phyloP scores from a whole-genome alignment of 2,113 vertebrate species.

The Neogobius melanostomus region DNA sequence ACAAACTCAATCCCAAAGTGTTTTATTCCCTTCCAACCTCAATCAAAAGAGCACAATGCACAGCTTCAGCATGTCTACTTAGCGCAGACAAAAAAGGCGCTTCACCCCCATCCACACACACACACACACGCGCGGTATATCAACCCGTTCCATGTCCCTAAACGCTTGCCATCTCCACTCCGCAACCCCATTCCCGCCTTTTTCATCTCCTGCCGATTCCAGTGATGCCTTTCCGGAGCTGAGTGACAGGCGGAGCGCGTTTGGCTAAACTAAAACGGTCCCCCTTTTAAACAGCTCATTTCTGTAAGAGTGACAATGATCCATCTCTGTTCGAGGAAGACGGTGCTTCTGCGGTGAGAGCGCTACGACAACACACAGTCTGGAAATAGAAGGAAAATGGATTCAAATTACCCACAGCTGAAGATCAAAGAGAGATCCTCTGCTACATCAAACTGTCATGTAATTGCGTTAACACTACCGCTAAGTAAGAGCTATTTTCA shows the following conservation, averaged over 20 bases:
- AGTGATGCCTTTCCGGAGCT: constrained; percentile 50
- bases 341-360: constrained; percentile 23
- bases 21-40: neutral
- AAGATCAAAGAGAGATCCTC: constrained; percentile 34
- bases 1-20: neutral
- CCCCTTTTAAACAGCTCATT: constrained; percentile 33
- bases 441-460: constrained; percentile 49
- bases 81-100: constrained; percentile 47
- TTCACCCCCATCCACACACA: constrained; percentile 36
- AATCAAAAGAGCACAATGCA: neutral
- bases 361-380: constrained; percentile 21
- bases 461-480: constrained; percentile 51
- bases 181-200: constrained; percentile 62
- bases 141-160: constrained; percentile 67
- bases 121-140: constrained; percentile 63
- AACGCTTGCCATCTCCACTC: constrained; percentile 67
- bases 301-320: constrained; percentile 44
- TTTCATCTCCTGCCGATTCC: constrained; percentile 66
- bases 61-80: neutral
- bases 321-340: constrained; percentile 47
- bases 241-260: constrained; percentile 55
- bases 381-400: constrained; percentile 32
- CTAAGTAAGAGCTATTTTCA: constrained; percentile 57
- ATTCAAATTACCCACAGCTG: constrained; percentile 32
- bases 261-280: constrained; percentile 31